These are phyloP conservation scores for Apotomis betuletana DNA, from an alignment of 2,888 invertebrate species.

Conservation along the genomic window DNA sequence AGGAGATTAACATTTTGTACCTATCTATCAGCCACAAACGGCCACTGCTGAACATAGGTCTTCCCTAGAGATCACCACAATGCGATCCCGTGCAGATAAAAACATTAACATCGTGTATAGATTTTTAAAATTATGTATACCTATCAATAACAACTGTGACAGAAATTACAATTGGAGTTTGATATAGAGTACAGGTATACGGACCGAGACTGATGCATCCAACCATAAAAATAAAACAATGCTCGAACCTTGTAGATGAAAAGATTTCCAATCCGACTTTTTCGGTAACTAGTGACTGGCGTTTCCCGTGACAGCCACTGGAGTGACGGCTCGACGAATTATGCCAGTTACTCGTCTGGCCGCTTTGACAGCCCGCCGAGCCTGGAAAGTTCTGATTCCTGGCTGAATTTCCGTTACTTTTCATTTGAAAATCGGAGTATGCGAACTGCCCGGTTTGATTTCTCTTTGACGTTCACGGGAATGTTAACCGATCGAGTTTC, in stretches of 20 bases:
- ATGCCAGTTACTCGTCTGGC: constrained; percentile 23
- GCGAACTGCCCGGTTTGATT: constrained; percentile 11
- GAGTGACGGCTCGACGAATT: constrained; percentile 21
- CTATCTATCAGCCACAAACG: too few relatives aligned
- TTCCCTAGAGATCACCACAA: too few relatives aligned
- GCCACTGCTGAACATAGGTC: too few relatives aligned
- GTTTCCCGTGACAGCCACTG: constrained; percentile 8
- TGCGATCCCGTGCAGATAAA: too few relatives aligned
- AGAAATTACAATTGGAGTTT: too few relatives aligned
- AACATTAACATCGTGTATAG: too few relatives aligned
- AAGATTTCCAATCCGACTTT: background rate
- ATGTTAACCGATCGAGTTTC: background rate
- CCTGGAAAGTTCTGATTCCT: constrained; percentile 20
- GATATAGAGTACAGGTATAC: too few relatives aligned
- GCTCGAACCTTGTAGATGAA: background rate
- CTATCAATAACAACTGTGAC: too few relatives aligned
- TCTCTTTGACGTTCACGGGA: constrained; percentile 19
- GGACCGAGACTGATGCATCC: too few relatives aligned
- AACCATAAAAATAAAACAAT: background rate
- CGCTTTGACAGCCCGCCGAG: constrained; percentile 15
- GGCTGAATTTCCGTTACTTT: constrained; percentile 10
- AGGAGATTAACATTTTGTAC: too few relatives aligned
- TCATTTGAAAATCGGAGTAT: constrained; percentile 16
- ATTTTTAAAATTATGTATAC: too few relatives aligned
- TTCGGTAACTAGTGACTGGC: constrained; percentile 4